Conservation (phyloP, 1,140 invertebrate species). For the Heliconius nattereri region DNA sequence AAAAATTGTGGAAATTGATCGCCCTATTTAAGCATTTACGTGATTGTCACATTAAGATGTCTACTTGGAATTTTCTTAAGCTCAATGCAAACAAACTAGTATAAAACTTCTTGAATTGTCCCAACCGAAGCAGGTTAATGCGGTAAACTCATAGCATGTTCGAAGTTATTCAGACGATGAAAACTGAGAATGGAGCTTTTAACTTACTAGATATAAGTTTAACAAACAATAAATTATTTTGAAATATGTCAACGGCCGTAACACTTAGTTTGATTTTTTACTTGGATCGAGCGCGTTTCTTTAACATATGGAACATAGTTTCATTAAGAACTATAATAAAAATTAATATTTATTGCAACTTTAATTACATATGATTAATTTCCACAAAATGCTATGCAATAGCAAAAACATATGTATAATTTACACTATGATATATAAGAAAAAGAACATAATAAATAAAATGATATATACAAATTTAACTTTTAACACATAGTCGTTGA, state of each 20-base stretch:
- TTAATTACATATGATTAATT: too few species aligned
- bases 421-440: too few species aligned
- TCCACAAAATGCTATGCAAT: too few species aligned
- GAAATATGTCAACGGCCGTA: background rate
- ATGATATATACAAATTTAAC: too few species aligned
- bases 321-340: too few species aligned
- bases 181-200: conserved; percentile 25
- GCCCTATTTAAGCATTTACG: background rate
- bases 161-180: conserved; percentile 37
- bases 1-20: background rate
- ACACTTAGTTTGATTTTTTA: background rate
- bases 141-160: conserved; percentile 37
- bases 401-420: too few species aligned
- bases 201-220: conserved; percentile 15
- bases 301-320: too few species aligned
- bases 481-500: too few species aligned
- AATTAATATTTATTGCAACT: too few species aligned
- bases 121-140: conserved; percentile 27
- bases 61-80: conserved; percentile 20
- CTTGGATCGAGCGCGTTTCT: too few species aligned
- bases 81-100: conserved; percentile 14
- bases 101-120: conserved; percentile 28
- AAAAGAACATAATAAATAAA: too few species aligned
- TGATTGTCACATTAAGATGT: background rate
- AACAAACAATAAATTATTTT: conserved; percentile 11